Conservation (phyloP, 1,140 invertebrate genomes). For the Drosophila nigrodunni region DNA sequence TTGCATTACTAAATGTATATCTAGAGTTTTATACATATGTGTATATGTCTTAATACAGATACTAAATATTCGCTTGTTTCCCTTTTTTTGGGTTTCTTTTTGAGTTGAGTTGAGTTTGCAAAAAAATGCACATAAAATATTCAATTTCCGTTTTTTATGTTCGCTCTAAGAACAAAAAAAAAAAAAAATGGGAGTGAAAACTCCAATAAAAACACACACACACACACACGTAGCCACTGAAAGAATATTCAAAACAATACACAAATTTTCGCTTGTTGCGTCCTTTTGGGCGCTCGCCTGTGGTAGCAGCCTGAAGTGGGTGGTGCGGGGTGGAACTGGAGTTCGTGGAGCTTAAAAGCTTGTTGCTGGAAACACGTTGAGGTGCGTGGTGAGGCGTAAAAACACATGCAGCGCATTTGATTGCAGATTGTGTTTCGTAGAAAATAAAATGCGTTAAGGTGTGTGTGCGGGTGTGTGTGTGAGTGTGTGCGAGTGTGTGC, state of each 20-base stretch:
- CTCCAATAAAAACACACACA: conserved; percentile 43
- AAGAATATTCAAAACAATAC: conserved; percentile 35
- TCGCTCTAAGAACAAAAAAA: conserved; percentile 23
- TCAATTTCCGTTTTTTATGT: conserved; percentile 55
- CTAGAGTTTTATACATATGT: conserved; percentile 3
- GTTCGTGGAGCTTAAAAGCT: neutral
- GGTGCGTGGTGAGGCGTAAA: conserved; percentile 47
- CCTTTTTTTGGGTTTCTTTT: conserved; percentile 19
- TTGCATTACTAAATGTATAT: neutral
- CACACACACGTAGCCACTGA: conserved; percentile 32
- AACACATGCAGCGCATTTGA: conserved; percentile 57
- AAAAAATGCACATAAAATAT: conserved; percentile 57
- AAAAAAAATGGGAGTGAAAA: conserved; percentile 29
- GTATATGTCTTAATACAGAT: neutral
- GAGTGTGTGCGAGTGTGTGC: neutral
- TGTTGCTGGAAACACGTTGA: conserved; percentile 18
- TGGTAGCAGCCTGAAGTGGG: neutral
- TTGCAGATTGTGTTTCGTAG: conserved; percentile 46
- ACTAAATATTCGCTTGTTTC: conserved; percentile 1
- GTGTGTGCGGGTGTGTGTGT: conserved; percentile 3
- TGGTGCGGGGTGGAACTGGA: neutral
- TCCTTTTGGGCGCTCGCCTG: conserved; percentile 29
- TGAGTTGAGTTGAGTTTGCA: conserved; percentile 29
- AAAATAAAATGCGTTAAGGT: conserved; percentile 14
- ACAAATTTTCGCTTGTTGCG: conserved; percentile 48